Conservation (phyloP, 2,797 vertebrate species). For the Pseudomugil gertrudae region DNA sequence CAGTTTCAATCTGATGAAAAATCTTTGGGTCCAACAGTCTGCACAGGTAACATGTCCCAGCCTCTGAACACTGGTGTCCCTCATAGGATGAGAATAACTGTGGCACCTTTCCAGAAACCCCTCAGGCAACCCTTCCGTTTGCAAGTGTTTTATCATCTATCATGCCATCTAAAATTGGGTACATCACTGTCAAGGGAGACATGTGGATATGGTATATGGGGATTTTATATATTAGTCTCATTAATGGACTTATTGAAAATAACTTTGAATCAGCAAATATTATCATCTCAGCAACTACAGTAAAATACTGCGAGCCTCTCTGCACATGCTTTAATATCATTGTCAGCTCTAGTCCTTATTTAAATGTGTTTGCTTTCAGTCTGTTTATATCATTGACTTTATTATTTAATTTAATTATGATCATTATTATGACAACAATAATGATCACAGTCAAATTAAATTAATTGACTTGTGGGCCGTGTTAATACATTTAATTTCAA, state of each 20-base stretch:
- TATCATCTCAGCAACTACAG: neutral
- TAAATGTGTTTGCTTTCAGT: neutral
- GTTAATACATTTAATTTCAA: neutral
- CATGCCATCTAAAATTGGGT: neutral
- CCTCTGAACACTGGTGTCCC: neutral
- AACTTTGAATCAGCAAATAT: neutral
- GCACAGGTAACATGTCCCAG: neutral
- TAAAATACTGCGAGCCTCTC: neutral
- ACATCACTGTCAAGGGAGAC: neutral
- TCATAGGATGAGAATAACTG: neutral
- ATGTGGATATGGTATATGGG: neutral
- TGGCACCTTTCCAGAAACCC: neutral
- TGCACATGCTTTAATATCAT: neutral
- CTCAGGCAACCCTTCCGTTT: neutral
- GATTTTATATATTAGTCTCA: neutral
- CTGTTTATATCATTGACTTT: neutral
- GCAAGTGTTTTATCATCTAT: neutral
- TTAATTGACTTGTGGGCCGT: neutral
- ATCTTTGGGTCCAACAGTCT: neutral
- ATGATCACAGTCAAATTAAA: neutral
- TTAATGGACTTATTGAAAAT: neutral
- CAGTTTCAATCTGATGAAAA: neutral
- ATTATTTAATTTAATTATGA: neutral
- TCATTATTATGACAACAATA: slow-evolving; percentile 1
- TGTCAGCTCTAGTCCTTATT: neutral